Evolutionary conservation across 2,888 invertebrate genomes (phyloP), one percentile per base, ranked within the genome.

Genomic region (Parelbella ahira): DNA sequence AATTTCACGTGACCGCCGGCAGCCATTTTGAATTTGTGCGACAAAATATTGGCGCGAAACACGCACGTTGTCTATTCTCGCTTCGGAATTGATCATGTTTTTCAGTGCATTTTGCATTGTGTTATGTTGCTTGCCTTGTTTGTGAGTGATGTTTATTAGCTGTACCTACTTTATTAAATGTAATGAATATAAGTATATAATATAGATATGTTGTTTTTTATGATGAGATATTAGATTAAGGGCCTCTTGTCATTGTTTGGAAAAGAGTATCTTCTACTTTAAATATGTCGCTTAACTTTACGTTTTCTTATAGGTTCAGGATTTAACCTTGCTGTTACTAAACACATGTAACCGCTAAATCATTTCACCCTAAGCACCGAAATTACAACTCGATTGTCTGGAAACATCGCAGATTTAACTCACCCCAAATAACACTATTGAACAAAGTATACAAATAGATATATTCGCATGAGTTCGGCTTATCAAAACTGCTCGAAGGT

Each of bases 381-480:
- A 33, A 41, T 33, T 33, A 41, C 41, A 41, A 58, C 50, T 49
- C 47, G 51, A 62, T 60, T 64, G 61, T 58, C 59, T 60, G 55
- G 50, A 56, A 55, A 55, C 50, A 55, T 46, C 47, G 46, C 45
- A 45, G 39, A 50, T 49, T 49, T 34, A 49, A 56, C 51, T 50
- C 52, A 55, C 57, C 63, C 60, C 53, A 55, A 54, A 59, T 53
- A 56, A 63, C 56, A 61, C 56, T 51, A 44, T 42, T 33, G 45
- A 56, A 63, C 58, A 63, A 68, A 58, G 55, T 56, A 53, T 58
- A 63, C 63, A 67, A 66, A 64, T 60, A 65, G 60, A 67, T 68
- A 66, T 59, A 61, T 63, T 55, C 39, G 58, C 58, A 54, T 55
- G 55, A 59, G 56, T 46, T 51, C 47, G 49, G 61, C 63, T 65